Conservation (phyloP, 2,113 vertebrate species). For the Melanostigma gelatinosum region DNA sequence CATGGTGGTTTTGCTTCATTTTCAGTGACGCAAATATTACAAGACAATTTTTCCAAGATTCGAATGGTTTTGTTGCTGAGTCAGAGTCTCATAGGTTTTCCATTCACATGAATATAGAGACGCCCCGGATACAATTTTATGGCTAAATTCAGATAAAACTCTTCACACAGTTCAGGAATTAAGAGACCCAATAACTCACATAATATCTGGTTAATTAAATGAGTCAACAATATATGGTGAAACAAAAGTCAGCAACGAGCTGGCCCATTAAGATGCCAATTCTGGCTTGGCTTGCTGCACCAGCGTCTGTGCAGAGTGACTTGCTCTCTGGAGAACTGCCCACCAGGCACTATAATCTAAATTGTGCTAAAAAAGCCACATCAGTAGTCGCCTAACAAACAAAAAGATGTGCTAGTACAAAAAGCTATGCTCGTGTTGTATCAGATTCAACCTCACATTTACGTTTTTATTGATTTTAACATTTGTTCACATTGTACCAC, state of each 20-base stretch:
- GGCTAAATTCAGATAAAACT: neutral
- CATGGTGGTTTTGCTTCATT: conserved; percentile 4
- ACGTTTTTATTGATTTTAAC: neutral
- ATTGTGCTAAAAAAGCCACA: neutral
- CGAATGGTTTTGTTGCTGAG: conserved; percentile 23
- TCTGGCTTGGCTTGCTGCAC: conserved; percentile 8
- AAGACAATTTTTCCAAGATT: conserved; percentile 1
- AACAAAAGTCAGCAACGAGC: conserved; percentile 30
- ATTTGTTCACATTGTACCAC: neutral
- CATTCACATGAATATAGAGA: neutral
- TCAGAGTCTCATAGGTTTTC: conserved; percentile 46
- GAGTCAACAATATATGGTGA: conserved; percentile 11
- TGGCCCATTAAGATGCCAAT: conserved; percentile 22
- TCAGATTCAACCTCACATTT: neutral
- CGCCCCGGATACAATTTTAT: neutral
- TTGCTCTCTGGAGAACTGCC: conserved; percentile 18
- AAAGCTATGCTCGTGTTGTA: neutral
- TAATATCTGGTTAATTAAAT: conserved; percentile 7
- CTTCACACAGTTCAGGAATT: neutral
- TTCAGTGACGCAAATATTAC: conserved; percentile 34
- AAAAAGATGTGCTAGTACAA: neutral
- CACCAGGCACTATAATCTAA: conserved; percentile 15
- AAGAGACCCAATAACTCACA: neutral
- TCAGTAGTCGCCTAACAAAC: neutral
- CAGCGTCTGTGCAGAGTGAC: conserved; percentile 22